These are phyloP conservation scores for Aplocera efformata DNA, from an alignment of 2,888 invertebrate species.

Conservation along the genomic window DNA sequence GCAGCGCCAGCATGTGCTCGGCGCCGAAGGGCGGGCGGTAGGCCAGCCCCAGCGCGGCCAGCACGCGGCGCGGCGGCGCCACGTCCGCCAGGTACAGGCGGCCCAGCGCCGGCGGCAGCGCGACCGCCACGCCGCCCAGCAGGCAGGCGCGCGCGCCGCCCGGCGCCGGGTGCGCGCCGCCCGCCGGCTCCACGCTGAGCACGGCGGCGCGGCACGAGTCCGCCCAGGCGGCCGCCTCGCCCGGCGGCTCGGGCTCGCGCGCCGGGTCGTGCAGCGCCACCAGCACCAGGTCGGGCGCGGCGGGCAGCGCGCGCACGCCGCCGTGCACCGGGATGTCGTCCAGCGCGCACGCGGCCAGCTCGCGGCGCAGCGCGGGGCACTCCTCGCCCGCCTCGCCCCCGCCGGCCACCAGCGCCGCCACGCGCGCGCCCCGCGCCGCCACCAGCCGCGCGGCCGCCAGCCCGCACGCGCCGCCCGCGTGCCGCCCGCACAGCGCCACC, in stretches of 20 bases:
- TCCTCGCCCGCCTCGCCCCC: constrained; percentile 43
- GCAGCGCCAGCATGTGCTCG: constrained; percentile 60
- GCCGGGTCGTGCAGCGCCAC: constrained; percentile 50
- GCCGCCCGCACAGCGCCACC: constrained; percentile 86
- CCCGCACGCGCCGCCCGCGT: constrained; percentile 79
- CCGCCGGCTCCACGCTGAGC: constrained; percentile 83
- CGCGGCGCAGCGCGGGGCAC: constrained; percentile 43
- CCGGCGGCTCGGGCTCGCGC: constrained; percentile 19
- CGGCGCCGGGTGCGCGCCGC: constrained; percentile 59
- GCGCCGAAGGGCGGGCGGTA: constrained; percentile 90
- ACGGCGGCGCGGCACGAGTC: constrained; percentile 52
- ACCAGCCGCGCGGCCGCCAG: constrained; percentile 89
- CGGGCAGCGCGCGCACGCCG: constrained; percentile 19
- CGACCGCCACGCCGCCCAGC: constrained; percentile 63
- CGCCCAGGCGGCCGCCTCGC: constrained; percentile 82
- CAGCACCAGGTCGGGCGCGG: constrained; percentile 49
- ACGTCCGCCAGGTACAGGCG: constrained; percentile 92
- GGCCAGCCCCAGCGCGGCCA: constrained; percentile 86
- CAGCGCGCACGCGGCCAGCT: constrained; percentile 27
- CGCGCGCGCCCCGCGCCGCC: constrained; percentile 89
- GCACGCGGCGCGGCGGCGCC: constrained; percentile 87
- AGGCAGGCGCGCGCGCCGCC: constrained; percentile 39
- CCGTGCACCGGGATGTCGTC: constrained; percentile 72
- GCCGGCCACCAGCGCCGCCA: constrained; percentile 80
- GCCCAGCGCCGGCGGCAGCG: constrained; percentile 44